These are phyloP conservation scores for Vespertilio murinus DNA, from an alignment of 2,797 vertebrate genomes.

Conservation along the genomic window DNA sequence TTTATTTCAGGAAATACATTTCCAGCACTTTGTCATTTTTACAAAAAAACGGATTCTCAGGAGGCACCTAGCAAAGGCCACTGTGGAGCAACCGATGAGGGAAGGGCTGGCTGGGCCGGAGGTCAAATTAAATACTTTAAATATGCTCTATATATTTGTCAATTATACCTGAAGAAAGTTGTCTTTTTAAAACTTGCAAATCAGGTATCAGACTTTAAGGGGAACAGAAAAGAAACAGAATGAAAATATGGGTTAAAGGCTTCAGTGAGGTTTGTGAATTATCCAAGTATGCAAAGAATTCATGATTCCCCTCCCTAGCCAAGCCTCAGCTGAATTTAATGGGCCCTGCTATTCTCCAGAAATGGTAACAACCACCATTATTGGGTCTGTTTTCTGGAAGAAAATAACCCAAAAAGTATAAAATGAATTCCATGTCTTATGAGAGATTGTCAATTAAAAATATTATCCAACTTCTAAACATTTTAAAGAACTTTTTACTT, in stretches of 20 bases:
- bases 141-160: background rate
- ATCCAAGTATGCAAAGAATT: slow-evolving; percentile 23
- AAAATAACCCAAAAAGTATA: background rate
- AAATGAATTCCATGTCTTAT: slow-evolving; percentile 16
- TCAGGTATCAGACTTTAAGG: background rate
- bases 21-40: too few species aligned
- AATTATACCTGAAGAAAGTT: background rate
- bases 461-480: slow-evolving; percentile 28
- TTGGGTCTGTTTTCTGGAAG: background rate
- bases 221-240: background rate
- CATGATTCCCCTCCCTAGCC: background rate
- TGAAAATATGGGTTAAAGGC: slow-evolving; percentile 19
- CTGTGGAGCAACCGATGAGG: too few species aligned
- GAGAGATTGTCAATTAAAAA: slow-evolving; percentile 23
- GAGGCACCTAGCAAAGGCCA: too few species aligned
- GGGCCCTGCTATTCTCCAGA: background rate
- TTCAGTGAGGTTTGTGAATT: background rate
- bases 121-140: background rate
- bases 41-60: too few species aligned
- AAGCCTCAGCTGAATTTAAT: background rate
- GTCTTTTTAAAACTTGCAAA: background rate
- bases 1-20: too few species aligned
- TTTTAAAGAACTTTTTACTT: slow-evolving; percentile 17
- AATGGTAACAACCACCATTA: background rate
- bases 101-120: too few species aligned